A percentile compares a stretch with the other conserved stretches of the same genome.
Evolutionary conservation across 2,888 invertebrate species (phyloP).

Genomic region (Chalcis sispes): DNA sequence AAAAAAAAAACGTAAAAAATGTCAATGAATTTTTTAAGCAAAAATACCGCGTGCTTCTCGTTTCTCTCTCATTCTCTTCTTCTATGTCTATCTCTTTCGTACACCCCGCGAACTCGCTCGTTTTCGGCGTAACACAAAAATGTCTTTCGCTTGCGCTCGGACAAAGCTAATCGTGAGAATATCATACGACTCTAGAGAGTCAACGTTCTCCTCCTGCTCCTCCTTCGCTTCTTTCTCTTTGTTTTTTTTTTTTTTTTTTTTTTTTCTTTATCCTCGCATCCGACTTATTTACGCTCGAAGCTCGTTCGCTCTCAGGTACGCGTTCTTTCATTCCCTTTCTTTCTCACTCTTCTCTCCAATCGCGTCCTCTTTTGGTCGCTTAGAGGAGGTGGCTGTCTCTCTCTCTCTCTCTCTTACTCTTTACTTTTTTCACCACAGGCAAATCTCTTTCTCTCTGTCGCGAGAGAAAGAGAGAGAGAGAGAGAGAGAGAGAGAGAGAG

Average conservation of each 20-base stretch:
- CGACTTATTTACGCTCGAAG: constrained; percentile 47
- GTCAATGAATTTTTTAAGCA: no score
- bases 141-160: not conserved
- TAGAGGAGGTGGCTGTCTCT: not conserved
- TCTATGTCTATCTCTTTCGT: no score
- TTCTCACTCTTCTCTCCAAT: constrained; percentile 12
- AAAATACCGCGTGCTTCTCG: no score
- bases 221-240: not conserved
- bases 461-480: not conserved
- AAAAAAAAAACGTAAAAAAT: constrained; percentile 2
- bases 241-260: no score
- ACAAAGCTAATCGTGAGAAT: constrained; percentile 51
- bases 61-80: no score
- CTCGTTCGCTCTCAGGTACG: constrained; percentile 30
- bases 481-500: constrained; percentile 8
- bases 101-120: not conserved
- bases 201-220: constrained; percentile 40
- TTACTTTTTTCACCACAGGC: constrained; percentile 26
- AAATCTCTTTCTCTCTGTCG: constrained; percentile 43
- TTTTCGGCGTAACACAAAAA: constrained; percentile 18
- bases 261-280: constrained; percentile 5
- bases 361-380: constrained; percentile 4
- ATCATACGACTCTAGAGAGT: constrained; percentile 42
- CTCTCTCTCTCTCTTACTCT: not conserved
- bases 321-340: not conserved